Evolutionary conservation across 2,113 vertebrate species (phyloP), one percentile per base, ranked within the genome.

Genomic region (Numida meleagris): DNA sequence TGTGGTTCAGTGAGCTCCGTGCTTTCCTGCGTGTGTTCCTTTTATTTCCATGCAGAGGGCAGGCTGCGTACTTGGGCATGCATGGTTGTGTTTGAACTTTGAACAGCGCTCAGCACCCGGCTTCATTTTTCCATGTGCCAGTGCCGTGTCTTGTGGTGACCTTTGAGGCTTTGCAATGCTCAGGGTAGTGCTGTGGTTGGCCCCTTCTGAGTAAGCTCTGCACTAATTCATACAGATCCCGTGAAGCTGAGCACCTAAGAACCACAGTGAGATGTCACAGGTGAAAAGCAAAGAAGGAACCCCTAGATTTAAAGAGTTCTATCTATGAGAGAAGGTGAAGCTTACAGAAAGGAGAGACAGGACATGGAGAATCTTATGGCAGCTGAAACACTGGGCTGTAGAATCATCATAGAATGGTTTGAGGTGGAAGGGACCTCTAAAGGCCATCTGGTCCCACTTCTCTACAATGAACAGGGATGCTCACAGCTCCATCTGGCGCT

Each of bases 51-150:
- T 75, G 25, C 42, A 77, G 67, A 43, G 2, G 4, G 8, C 2
- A 29, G 48, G 34, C 17, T 68, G 38, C 13, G 1, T 7, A 4
- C 29, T 5, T 50, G 57, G 40, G 21, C 4, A 9, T 0, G 0
- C 2, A 0, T 2, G 34, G 43, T 13, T 73, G 24, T 59, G 4
- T 36, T 9, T 34, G 61, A 48, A 34, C 16, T 25, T 66, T 40
- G 61, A 40, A 27, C 36, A 40, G 27, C n/a, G n/a, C n/a, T n/a
- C n/a, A n/a, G n/a, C n/a, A n/a, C n/a, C n/a, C n/a, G n/a, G n/a
- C n/a, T n/a, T n/a, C n/a, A n/a, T n/a, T n/a, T n/a, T n/a, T n/a
- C n/a, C n/a, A n/a, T n/a, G n/a, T 70, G 13, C 17, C 17, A 12
- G 19, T 12, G 36, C 42, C 13, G 45, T 5, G 9, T 46, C 36